These are phyloP conservation scores for Rostratula benghalensis DNA, from an alignment of 2,113 vertebrate species.

Conservation along the genomic window DNA sequence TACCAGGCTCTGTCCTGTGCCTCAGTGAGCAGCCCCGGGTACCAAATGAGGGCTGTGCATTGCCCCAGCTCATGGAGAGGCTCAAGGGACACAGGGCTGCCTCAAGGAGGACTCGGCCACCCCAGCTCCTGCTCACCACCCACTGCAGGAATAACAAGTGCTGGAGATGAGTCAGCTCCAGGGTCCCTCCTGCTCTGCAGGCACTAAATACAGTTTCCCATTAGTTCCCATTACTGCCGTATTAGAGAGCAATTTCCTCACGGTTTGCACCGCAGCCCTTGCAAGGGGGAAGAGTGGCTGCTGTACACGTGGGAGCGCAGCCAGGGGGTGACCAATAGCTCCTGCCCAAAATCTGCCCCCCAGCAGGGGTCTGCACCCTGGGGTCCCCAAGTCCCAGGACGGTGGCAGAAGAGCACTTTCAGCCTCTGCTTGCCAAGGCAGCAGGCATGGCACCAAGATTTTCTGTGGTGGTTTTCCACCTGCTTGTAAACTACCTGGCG, in stretches of 20 bases:
- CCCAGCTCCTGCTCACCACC: not conserved
- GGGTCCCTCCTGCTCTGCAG: slow-evolving; percentile 34
- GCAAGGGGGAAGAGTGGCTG: not conserved
- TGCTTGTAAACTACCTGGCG: not conserved
- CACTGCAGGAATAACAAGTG: not conserved
- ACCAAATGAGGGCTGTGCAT: accelerated
- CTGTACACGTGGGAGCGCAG: accelerated
- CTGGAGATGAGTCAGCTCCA: slow-evolving; percentile 8
- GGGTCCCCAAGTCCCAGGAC: not conserved
- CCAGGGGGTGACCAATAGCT: accelerated
- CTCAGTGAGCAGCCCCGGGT: not conserved
- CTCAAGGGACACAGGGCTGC: not conserved
- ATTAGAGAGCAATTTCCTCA: slow-evolving; percentile 23
- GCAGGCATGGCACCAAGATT: not conserved
- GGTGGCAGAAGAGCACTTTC: not conserved
- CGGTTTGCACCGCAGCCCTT: not conserved
- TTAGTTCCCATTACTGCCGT: not conserved
- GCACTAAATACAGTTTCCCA: not conserved
- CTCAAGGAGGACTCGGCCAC: not conserved
- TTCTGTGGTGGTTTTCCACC: not conserved
- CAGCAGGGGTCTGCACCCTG: accelerated
- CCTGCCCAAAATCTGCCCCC: not conserved
- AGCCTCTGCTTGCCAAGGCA: not conserved
- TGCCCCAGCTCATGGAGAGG: not conserved
- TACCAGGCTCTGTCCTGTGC: not conserved